These are phyloP conservation scores for Diplosoma virens DNA, from an alignment of 23 tunicate species.

Conservation along the genomic window DNA sequence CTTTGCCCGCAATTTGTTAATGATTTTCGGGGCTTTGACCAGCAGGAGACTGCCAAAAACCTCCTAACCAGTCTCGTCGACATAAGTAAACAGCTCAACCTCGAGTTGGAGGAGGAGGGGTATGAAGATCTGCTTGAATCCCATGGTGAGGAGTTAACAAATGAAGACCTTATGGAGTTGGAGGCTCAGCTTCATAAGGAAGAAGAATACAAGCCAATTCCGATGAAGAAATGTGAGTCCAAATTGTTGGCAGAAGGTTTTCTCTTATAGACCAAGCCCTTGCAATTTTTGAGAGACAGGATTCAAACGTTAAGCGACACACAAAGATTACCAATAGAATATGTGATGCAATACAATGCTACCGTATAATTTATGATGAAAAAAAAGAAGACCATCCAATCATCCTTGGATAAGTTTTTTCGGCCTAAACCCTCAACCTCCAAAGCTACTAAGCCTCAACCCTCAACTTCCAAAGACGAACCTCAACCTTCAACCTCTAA, in stretches of 20 bases:
- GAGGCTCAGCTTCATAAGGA: not conserved
- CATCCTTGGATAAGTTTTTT: not conserved
- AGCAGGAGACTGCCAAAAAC: not conserved
- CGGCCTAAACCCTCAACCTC: not conserved
- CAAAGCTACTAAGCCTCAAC: not conserved
- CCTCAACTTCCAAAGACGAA: not conserved
- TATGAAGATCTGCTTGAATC: not conserved
- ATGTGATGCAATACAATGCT: not conserved
- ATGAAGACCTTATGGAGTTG: not conserved
- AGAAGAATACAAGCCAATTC: not conserved
- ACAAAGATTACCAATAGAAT: not conserved
- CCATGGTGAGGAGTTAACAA: not conserved
- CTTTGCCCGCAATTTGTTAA: not conserved
- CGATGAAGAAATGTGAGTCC: not conserved
- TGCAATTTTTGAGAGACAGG: not conserved
- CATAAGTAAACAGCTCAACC: not conserved
- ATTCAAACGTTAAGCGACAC: not conserved
- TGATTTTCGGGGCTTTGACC: not conserved
- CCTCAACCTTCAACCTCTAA: not conserved
- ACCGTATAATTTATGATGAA: not conserved
- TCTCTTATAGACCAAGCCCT: not conserved
- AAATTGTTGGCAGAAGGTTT: not conserved
- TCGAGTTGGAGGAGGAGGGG: not conserved
- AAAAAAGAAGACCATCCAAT: not conserved
- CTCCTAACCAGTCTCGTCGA: not conserved